Percentiles rank a stretch among this genome's conserved stretches.
These are phyloP conservation scores for Epizoanthus illoricatus DNA, from an alignment of 92 coral and sea anemone species.

Conservation along the genomic window DNA sequence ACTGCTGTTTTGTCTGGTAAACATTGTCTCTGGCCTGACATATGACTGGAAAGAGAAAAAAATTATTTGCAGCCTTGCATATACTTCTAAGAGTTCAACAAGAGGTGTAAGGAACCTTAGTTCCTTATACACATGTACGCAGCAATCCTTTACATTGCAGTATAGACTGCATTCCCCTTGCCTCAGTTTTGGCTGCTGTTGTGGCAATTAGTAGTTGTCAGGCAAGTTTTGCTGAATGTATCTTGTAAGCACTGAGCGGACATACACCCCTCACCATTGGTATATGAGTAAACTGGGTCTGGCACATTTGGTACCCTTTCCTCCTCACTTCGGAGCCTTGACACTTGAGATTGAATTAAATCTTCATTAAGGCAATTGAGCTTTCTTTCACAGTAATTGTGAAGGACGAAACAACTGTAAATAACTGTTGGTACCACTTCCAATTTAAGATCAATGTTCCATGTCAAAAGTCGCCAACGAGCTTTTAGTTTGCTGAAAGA, in stretches of 20 bases:
- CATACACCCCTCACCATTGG: slow-evolving; percentile 43
- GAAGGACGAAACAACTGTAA: slow-evolving; percentile 41
- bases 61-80: no score
- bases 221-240: slow-evolving; percentile 49
- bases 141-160: background rate
- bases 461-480: slow-evolving; percentile 38
- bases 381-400: slow-evolving; percentile 40
- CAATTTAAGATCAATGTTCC: slow-evolving; percentile 43
- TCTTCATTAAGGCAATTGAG: slow-evolving; percentile 27
- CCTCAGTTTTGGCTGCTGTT: background rate
- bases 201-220: slow-evolving; percentile 40
- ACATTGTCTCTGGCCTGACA: no score
- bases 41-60: no score
- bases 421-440: slow-evolving; percentile 34
- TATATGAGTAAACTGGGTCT: slow-evolving; percentile 43
- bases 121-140: no score
- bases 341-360: slow-evolving; percentile 46
- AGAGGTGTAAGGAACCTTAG: no score
- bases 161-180: background rate
- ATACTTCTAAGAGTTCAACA: no score
- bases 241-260: slow-evolving; percentile 40
- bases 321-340: slow-evolving; percentile 40
- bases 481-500: slow-evolving; percentile 30
- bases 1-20: no score
- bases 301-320: slow-evolving; percentile 40